phyloP scores from a whole-genome alignment of 2,113 vertebrate genomes.

The Pardalotus punctatus region DNA sequence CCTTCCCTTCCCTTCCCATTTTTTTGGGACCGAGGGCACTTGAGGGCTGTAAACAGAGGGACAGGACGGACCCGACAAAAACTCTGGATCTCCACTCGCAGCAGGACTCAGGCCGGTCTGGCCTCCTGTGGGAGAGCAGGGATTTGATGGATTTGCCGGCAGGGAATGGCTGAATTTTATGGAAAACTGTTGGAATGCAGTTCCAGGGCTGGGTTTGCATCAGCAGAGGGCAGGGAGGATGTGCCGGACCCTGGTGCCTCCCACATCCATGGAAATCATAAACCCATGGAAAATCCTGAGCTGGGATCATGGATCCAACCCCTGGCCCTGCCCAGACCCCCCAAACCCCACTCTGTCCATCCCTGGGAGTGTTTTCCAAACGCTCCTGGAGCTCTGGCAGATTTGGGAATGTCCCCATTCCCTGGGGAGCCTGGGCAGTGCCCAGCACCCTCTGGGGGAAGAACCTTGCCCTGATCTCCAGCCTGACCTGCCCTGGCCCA shows the following conservation, averaged over 20 bases:
- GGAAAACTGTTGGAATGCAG: not conserved
- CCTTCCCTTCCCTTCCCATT: not conserved
- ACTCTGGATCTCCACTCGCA: fast-evolving
- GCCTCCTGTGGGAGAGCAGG: not conserved
- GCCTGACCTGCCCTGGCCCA: not conserved
- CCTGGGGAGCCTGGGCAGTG: not conserved
- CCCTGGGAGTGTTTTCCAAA: not conserved
- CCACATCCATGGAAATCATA: not conserved
- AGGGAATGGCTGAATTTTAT: not conserved
- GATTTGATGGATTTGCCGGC: not conserved
- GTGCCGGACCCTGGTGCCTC: not conserved
- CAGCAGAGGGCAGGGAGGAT: not conserved
- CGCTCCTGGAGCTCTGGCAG: not conserved
- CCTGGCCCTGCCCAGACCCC: not conserved
- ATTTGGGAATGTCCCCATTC: not conserved
- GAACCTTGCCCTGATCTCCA: not conserved
- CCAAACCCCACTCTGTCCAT: not conserved
- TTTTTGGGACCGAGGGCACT: too few relatives aligned
- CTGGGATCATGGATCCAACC: not conserved
- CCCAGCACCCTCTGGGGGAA: not conserved
- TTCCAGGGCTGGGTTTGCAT: not conserved
- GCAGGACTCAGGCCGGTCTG: fast-evolving
- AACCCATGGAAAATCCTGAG: not conserved
- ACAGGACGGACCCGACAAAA: not conserved
- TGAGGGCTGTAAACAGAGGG: not conserved